These are phyloP conservation scores for Pangasianodon hypophthalmus DNA, from an alignment of 2,113 vertebrate species.

Conservation along the genomic window DNA sequence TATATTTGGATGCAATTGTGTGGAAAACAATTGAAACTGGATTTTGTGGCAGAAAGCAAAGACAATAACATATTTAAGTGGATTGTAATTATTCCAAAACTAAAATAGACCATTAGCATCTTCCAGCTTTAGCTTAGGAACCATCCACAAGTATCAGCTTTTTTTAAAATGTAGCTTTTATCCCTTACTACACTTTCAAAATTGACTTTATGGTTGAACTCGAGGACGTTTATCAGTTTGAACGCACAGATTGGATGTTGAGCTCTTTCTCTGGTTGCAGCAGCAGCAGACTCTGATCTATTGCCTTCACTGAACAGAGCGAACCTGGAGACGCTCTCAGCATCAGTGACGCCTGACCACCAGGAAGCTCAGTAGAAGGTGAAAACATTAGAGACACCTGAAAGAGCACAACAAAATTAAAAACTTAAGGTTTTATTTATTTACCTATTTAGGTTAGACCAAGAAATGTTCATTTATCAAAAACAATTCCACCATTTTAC, in stretches of 20 bases:
- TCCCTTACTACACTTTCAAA: not conserved
- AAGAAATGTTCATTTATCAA: not conserved
- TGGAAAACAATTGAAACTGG: not conserved
- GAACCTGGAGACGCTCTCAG: conserved; percentile 79
- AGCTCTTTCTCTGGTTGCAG: conserved; percentile 69
- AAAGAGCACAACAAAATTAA: conserved; percentile 7
- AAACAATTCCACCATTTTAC: not conserved
- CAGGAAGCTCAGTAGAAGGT: conserved; percentile 70
- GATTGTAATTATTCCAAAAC: not conserved
- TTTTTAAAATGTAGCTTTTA: not conserved
- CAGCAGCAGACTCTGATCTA: conserved; percentile 82
- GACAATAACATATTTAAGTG: not conserved
- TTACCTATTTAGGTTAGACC: too few relatives aligned
- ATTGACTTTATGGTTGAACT: not conserved
- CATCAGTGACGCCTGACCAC: conserved; percentile 67
- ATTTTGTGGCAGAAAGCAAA: not conserved
- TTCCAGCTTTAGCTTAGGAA: not conserved
- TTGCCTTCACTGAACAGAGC: conserved; percentile 78
- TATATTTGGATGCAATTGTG: too few relatives aligned
- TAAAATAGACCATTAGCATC: not conserved
- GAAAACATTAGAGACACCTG: conserved; percentile 83
- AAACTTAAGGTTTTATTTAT: too few relatives aligned
- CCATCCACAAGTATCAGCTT: not conserved
- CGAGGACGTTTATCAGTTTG: too few relatives aligned
- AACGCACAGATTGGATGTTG: conserved; percentile 65